Conservation (phyloP, 92 coral and sea anemone species). For the Pocillopora meandrina region DNA sequence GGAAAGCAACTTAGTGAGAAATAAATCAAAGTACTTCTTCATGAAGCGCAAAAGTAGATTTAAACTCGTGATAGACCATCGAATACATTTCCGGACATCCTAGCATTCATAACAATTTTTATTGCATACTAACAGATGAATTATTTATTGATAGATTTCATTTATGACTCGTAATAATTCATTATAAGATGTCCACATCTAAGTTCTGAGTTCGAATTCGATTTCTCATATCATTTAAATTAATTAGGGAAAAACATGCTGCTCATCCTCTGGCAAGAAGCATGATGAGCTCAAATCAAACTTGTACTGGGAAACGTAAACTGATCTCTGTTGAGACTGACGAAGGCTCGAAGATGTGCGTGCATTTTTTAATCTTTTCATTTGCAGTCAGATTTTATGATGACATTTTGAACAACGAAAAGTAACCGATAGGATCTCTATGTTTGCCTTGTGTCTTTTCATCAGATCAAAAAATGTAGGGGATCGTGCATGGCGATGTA, state of each 20-base stretch:
- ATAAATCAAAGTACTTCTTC: neutral
- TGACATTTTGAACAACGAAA: no score
- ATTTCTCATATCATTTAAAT: neutral
- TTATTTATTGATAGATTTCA: neutral
- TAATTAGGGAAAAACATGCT: neutral
- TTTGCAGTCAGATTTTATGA: no score
- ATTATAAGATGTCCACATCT: neutral
- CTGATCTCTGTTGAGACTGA: no score
- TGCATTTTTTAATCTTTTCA: no score
- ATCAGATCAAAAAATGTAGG: no score
- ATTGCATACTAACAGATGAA: neutral
- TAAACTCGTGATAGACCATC: neutral
- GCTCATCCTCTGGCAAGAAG: neutral
- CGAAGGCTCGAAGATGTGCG: no score
- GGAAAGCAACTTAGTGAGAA: neutral
- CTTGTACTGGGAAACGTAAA: no score
- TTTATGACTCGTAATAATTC: neutral
- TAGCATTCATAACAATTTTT: conserved; percentile 7
- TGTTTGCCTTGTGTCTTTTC: no score
- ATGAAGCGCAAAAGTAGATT: neutral
- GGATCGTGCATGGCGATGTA: no score
- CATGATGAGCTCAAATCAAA: no score
- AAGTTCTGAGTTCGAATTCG: neutral
- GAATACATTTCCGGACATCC: conserved; percentile 18
- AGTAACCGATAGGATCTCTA: no score